A percentile compares a stretch with the other conserved stretches of the same genome.
Evolutionary conservation across 2,797 vertebrate species (phyloP).

Genomic region (Spondyliosoma cantharus): DNA sequence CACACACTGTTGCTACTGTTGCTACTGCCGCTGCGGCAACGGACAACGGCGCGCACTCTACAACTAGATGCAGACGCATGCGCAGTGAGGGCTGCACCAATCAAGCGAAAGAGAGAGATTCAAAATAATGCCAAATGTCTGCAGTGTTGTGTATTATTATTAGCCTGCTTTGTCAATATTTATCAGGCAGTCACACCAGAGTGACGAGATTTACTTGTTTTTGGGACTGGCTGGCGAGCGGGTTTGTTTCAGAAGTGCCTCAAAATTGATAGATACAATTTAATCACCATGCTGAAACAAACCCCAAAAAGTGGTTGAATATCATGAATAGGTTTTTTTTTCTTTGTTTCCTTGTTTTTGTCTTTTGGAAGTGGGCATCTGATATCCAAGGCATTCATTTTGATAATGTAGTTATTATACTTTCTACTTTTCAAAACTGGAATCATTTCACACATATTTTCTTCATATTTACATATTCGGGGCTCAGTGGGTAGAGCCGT

Average conservation of each 20-base stretch:
- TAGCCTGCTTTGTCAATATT: background rate
- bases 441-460: too few relatives aligned
- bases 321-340: background rate
- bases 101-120: background rate
- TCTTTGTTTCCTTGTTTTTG: background rate
- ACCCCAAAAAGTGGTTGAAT: background rate
- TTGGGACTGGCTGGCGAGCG: rapidly evolving
- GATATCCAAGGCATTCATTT: too few relatives aligned
- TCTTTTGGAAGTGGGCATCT: background rate
- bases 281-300: background rate
- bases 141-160: background rate
- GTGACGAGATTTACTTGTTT: background rate
- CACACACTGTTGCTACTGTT: background rate
- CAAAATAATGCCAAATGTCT: background rate
- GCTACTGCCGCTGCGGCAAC: background rate
- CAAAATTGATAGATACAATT: background rate
- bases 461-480: too few relatives aligned
- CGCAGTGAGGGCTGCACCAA: conserved; percentile 8
- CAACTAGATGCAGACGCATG: background rate
- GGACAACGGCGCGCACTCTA: background rate
- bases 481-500: too few relatives aligned
- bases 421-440: too few relatives aligned
- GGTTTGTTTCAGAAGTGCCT: background rate
- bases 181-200: too few relatives aligned
- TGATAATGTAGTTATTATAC: too few relatives aligned